Conservation (phyloP, 92 coral and sea anemone genomes). For the Meandrina meandrites region DNA sequence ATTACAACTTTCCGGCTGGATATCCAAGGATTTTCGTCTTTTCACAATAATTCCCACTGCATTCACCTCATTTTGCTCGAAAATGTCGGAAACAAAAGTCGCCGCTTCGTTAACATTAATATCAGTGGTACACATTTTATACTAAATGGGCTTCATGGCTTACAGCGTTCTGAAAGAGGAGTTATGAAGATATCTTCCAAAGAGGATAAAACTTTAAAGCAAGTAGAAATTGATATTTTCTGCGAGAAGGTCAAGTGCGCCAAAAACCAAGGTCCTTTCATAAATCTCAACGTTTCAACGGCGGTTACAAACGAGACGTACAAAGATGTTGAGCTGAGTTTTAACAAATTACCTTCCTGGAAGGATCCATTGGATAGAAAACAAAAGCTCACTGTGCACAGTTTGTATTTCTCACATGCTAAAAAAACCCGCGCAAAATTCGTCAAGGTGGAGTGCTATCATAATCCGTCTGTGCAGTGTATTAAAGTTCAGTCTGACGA, state of each 20-base stretch:
- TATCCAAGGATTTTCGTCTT: not conserved
- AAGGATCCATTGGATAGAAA: not conserved
- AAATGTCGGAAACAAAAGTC: not conserved
- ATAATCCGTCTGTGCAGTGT: constrained; percentile 6
- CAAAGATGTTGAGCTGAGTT: not conserved
- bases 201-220: not conserved
- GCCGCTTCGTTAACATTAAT: not conserved
- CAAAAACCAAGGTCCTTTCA: constrained; percentile 20
- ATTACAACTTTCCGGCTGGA: not conserved
- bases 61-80: not conserved
- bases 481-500: constrained; percentile 1
- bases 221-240: not conserved
- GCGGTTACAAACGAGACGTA: constrained; percentile 6
- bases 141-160: constrained; percentile 1
- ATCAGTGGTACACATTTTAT: not conserved
- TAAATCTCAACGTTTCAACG: constrained; percentile 5
- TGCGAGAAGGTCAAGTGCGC: not conserved
- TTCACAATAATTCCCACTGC: constrained; percentile 16
- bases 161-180: not conserved
- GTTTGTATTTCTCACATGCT: not conserved
- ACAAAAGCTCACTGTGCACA: not conserved
- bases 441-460: not conserved
- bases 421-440: not conserved
- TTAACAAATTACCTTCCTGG: not conserved
- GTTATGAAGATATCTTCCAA: not conserved